Percentiles rank a stretch among this genome's conserved stretches.
These are phyloP conservation scores for Apomyelois bistriatella DNA, from an alignment of 2,888 invertebrate species.

Conservation along the genomic window DNA sequence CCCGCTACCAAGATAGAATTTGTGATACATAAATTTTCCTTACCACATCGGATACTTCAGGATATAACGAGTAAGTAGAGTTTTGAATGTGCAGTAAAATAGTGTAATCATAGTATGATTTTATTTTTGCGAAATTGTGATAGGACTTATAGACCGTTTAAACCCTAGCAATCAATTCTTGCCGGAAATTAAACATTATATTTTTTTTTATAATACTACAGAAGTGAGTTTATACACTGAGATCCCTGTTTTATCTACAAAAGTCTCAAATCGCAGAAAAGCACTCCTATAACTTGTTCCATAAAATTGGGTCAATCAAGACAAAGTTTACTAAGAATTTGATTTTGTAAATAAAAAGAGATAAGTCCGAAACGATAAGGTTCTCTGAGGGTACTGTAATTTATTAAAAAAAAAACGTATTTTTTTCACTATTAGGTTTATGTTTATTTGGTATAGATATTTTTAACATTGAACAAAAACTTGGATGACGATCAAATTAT, in stretches of 20 bases:
- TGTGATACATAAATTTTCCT: neutral
- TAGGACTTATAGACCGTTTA: too few species aligned
- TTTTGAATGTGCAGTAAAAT: too few species aligned
- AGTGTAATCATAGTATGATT: too few species aligned
- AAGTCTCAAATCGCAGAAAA: neutral
- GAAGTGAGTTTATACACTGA: too few species aligned
- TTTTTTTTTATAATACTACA: too few species aligned
- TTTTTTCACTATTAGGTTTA: too few species aligned
- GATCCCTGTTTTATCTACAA: neutral
- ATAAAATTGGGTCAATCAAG: conserved; percentile 1
- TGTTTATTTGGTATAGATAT: too few species aligned
- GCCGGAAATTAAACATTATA: too few species aligned
- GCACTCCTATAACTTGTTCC: conserved; percentile 1
- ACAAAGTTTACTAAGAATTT: neutral
- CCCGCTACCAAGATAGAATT: conserved; percentile 6
- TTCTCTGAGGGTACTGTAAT: neutral
- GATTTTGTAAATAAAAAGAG: conserved; percentile 3
- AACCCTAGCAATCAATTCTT: too few species aligned
- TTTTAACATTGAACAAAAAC: too few species aligned
- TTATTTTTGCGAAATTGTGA: too few species aligned
- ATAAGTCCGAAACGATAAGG: neutral
- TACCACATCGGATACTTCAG: neutral
- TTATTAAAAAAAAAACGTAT: neutral
- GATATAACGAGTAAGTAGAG: neutral
- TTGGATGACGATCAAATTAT: too few species aligned